Conservation (phyloP, 2,888 invertebrate genomes). For the Cheilosia variabilis region DNA sequence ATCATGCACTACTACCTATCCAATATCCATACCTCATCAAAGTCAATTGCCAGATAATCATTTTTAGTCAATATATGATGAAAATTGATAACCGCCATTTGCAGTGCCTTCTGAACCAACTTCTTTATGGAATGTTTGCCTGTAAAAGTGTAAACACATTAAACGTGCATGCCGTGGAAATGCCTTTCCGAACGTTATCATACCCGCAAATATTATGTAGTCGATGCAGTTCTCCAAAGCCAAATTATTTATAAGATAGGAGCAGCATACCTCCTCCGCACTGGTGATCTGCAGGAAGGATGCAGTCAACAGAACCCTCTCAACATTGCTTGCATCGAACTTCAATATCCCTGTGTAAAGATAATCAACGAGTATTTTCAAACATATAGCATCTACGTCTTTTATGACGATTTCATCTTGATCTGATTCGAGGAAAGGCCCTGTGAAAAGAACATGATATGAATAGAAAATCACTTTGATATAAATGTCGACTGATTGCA, state of each 20-base stretch:
- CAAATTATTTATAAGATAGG: constrained; percentile 75
- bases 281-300: constrained; percentile 77
- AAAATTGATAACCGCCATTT: constrained; percentile 61
- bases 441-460: constrained; percentile 46
- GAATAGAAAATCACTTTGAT: not conserved
- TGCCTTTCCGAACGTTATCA: not conserved
- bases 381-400: constrained; percentile 76
- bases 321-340: constrained; percentile 76
- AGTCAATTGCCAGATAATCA: constrained; percentile 65
- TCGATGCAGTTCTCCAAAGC: constrained; percentile 78
- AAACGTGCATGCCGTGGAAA: not conserved
- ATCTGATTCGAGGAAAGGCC: constrained; percentile 77
- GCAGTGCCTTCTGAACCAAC: constrained; percentile 37
- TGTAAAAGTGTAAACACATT: constrained; percentile 10
- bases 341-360: constrained; percentile 78
- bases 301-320: constrained; percentile 77
- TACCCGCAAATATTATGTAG: constrained; percentile 78
- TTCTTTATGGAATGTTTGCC: constrained; percentile 65
- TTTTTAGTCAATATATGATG: constrained; percentile 46
- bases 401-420: constrained; percentile 77
- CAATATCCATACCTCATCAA: constrained; percentile 60
- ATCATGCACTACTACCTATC: not conserved
- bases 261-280: constrained; percentile 77
- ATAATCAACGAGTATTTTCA: constrained; percentile 77
- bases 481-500: not conserved